These are phyloP conservation scores for Lutraria rhynchaena DNA, from an alignment of 1,140 invertebrate genomes.

Conservation along the genomic window DNA sequence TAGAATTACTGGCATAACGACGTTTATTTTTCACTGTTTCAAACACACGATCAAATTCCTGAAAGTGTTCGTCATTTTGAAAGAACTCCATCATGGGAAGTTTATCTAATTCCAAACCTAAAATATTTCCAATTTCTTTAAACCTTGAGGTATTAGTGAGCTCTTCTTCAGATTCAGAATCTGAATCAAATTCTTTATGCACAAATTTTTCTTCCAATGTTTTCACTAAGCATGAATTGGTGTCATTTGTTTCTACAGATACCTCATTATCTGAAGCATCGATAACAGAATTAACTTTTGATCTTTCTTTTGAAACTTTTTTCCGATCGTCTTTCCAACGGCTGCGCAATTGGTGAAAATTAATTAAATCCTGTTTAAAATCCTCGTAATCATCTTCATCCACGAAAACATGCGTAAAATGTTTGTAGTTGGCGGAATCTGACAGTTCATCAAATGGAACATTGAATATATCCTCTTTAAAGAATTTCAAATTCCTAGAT, in stretches of 20 bases:
- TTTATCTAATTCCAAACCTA: constrained; percentile 30
- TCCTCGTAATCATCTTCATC: constrained; percentile 79
- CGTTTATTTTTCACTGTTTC: constrained; percentile 76
- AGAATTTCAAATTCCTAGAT: constrained; percentile 61
- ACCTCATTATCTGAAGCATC: background rate
- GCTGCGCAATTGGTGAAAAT: constrained; percentile 64
- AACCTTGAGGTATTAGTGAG: background rate
- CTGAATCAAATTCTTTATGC: constrained; percentile 3
- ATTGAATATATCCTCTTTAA: constrained; percentile 70
- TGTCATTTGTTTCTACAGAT: background rate
- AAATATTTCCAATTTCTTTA: constrained; percentile 17
- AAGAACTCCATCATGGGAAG: constrained; percentile 76
- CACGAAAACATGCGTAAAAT: constrained; percentile 72
- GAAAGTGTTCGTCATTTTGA: constrained; percentile 77
- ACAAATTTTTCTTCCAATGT: constrained; percentile 8
- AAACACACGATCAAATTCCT: constrained; percentile 79
- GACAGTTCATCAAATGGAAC: constrained; percentile 69
- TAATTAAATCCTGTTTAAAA: constrained; percentile 74
- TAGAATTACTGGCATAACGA: constrained; percentile 64
- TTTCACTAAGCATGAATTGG: background rate
- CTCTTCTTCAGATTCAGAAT: background rate
- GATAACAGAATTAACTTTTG: constrained; percentile 15
- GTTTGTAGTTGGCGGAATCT: constrained; percentile 63
- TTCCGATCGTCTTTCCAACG: constrained; percentile 45
- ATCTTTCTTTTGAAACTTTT: constrained; percentile 52